Evolutionary conservation across 2,888 invertebrate species (phyloP).

Genomic region (Leptarthrus brevirostris): DNA sequence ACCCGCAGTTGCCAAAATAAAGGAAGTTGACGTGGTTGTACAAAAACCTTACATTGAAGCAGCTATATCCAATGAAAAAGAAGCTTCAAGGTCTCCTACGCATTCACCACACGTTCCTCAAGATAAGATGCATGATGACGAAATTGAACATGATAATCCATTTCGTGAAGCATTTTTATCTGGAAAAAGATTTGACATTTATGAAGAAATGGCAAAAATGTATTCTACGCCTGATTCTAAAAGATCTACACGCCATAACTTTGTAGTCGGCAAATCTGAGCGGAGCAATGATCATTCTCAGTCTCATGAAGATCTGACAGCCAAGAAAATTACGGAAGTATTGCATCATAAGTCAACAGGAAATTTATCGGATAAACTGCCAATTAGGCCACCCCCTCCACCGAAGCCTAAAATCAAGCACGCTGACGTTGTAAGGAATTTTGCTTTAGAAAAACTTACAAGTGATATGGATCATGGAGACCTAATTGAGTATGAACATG

Average conservation of each 20-base stretch:
- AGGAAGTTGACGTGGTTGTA: slow-evolving; percentile 58
- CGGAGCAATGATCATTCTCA: slow-evolving; percentile 58
- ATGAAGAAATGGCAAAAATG: slow-evolving; percentile 63
- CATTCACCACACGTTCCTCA: slow-evolving; percentile 55
- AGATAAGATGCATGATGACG: slow-evolving; percentile 56
- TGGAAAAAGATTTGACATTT: slow-evolving; percentile 59
- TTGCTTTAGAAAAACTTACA: slow-evolving; percentile 64
- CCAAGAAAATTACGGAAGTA: not conserved
- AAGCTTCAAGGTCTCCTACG: slow-evolving; percentile 56
- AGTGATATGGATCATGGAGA: slow-evolving; percentile 65
- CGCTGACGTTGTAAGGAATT: slow-evolving; percentile 63
- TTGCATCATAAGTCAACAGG: slow-evolving; percentile 52
- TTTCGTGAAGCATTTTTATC: slow-evolving; percentile 63
- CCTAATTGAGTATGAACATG: slow-evolving; percentile 65
- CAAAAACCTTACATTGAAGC: slow-evolving; percentile 59
- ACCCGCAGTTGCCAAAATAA: slow-evolving; percentile 63
- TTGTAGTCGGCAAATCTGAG: slow-evolving; percentile 59
- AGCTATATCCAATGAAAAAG: slow-evolving; percentile 51
- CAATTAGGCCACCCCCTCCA: slow-evolving; percentile 58
- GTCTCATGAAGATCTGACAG: slow-evolving; percentile 62
- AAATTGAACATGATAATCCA: slow-evolving; percentile 66
- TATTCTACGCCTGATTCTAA: slow-evolving; percentile 57
- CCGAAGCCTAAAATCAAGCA: slow-evolving; percentile 64
- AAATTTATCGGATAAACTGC: slow-evolving; percentile 51
- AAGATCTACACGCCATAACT: slow-evolving; percentile 56